Conservation (phyloP, 2,888 invertebrate genomes). For the Alsophila aescularia region DNA sequence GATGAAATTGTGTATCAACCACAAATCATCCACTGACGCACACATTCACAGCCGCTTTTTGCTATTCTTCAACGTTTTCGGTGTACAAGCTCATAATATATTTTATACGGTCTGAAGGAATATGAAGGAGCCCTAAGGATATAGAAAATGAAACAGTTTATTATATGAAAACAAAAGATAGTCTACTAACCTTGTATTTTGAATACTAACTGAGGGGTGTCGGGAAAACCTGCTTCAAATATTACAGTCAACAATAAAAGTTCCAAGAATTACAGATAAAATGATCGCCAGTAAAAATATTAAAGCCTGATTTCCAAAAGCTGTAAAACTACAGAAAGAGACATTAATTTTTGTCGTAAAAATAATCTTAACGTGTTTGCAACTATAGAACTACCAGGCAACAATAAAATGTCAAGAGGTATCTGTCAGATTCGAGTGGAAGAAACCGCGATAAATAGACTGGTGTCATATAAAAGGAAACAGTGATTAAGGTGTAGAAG, state of each 20-base stretch:
- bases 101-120: too few relatives aligned
- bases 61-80: too few relatives aligned
- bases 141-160: too few relatives aligned
- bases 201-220: too few relatives aligned
- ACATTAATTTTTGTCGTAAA: slow-evolving; percentile 30
- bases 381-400: slow-evolving; percentile 55
- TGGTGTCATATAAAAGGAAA: background rate
- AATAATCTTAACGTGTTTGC: slow-evolving; percentile 34
- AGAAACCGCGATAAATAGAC: slow-evolving; percentile 60
- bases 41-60: too few relatives aligned
- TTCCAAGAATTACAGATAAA: background rate
- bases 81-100: too few relatives aligned
- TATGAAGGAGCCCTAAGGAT: too few relatives aligned
- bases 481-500: background rate
- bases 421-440: slow-evolving; percentile 66
- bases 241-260: background rate
- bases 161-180: too few relatives aligned
- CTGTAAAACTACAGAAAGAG: slow-evolving; percentile 21
- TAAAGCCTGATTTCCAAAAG: slow-evolving; percentile 4
- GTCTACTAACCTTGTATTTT: too few relatives aligned
- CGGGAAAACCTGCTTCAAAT: too few relatives aligned
- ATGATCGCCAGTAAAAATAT: slow-evolving; percentile 8
- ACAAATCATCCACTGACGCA: too few relatives aligned
- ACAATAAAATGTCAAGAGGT: slow-evolving; percentile 67
- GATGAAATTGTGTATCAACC: too few relatives aligned